Percentiles rank a stretch among this genome's conserved stretches.
Evolutionary conservation across 2,888 invertebrate species (phyloP).

Genomic region (Fragum whitleyi): DNA sequence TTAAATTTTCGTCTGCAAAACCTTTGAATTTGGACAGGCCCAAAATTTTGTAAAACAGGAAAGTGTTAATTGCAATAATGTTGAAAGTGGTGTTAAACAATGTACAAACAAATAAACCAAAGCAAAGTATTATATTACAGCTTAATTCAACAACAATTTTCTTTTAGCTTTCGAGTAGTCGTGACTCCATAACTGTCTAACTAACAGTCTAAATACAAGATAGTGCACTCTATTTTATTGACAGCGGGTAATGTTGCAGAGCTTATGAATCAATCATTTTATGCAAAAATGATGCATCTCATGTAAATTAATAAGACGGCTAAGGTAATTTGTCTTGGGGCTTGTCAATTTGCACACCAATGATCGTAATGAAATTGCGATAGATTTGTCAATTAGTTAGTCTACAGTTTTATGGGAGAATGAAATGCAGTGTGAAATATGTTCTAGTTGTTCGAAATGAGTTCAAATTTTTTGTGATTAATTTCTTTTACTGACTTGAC

Average conservation of each 20-base stretch:
- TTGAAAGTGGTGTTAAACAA: no score
- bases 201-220: background rate
- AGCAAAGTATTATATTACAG: no score
- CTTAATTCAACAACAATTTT: no score
- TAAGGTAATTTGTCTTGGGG: background rate
- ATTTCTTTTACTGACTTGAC: no score
- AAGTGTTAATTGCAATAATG: no score
- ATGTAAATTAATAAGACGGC: constrained; percentile 9
- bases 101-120: no score
- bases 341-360: background rate
- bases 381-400: constrained; percentile 7
- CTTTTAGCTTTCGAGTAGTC: no score
- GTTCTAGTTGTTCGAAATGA: no score
- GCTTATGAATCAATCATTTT: constrained; percentile 2
- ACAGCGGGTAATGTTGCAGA: constrained; percentile 2
- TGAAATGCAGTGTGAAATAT: background rate
- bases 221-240: background rate
- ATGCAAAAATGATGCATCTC: constrained; percentile 22
- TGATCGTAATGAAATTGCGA: constrained; percentile 1
- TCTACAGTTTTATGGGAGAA: constrained; percentile 9
- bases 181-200: background rate
- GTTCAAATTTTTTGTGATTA: no score
- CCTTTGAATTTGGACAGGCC: no score
- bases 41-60: no score
- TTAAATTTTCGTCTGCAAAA: no score